Base-by-base conservation (phyloP, 2,113 vertebrate genomes). In the Phylloscopus whistleri region DNA sequence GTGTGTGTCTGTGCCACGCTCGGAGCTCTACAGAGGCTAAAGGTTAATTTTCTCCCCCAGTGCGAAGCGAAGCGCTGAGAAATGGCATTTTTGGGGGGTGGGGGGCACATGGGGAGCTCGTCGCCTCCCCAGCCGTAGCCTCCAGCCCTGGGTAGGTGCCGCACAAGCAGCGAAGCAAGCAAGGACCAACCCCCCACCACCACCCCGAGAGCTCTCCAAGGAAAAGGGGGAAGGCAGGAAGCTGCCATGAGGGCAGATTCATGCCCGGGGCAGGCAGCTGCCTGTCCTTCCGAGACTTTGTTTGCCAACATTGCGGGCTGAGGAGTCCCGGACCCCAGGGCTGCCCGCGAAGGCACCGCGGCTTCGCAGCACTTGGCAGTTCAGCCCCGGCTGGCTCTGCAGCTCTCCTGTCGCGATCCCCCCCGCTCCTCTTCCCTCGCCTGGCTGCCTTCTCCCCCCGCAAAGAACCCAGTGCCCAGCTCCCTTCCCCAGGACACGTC, bases 261-360 rank as follows among this genome's bases (percentile, higher is more conserved):
- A 15, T 5, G 41, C 51, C 35, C 9, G 2, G 68, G 23, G 70
- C 37, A 43, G 53, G 66, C 53, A 55, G 31, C 52, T 67, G 75
- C 30, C 26, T 10, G 28, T 78, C 51, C 66, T 77, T 62, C 43
- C 1, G 28, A 77, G 89, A 94, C 92, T 96, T 95, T 76, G 62
- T 94, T 92, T 76, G 87, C 95, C 96, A 91, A 74, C 49, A 35
- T 66, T 78, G 72, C 60, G 66, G 87, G 43, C 43, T 82, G 77
- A 87, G 60, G 49, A 69, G 94, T 94, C 88, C 95, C 74, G 55
- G 88, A 93, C 43, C 76, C 55, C 80, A 11, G 62, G 75, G 78
- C 82, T 93, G 60, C 73, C 76, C 8, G 24, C 1, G 64, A 4
- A 93, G 24, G 77, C 78, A 17, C 66, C 33, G 56, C 49, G 12